Percentiles rank a stretch among this genome's conserved stretches.
These are phyloP conservation scores for Anthopleura sola DNA, from an alignment of 64 coral and sea anemone species.

Conservation along the genomic window DNA sequence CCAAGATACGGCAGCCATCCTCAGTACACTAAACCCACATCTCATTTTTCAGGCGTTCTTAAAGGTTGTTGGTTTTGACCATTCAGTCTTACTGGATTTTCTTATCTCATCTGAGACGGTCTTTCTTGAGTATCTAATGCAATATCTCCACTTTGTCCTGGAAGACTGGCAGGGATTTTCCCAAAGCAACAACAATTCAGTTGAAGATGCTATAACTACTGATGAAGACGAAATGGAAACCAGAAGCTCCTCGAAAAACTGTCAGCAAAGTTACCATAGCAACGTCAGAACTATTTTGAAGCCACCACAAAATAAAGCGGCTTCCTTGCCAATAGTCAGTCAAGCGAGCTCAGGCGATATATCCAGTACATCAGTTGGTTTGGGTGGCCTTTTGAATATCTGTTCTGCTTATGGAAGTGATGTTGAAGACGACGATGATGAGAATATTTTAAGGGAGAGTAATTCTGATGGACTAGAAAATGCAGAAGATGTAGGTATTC, in stretches of 20 bases:
- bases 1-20: background rate
- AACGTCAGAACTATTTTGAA: background rate
- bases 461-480: background rate
- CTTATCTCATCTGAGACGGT: constrained; percentile 81
- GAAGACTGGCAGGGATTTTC: constrained; percentile 62
- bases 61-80: constrained; percentile 60
- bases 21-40: constrained; percentile 52
- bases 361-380: background rate
- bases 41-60: constrained; percentile 56
- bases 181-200: background rate
- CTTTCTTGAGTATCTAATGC: constrained; percentile 66
- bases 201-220: background rate
- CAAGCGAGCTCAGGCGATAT: background rate
- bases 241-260: too few relatives aligned
- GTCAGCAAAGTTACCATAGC: background rate
- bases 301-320: background rate
- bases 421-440: background rate
- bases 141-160: constrained; percentile 58
- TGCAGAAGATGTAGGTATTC: background rate
- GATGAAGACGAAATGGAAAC: background rate
- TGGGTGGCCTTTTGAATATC: background rate
- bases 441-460: background rate
- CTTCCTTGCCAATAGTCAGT: background rate
- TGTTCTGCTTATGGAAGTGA: background rate
- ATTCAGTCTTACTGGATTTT: constrained; percentile 79